phyloP scores from a whole-genome alignment of 2,797 vertebrate genomes.

The Lepilemur ruficaudatus region DNA sequence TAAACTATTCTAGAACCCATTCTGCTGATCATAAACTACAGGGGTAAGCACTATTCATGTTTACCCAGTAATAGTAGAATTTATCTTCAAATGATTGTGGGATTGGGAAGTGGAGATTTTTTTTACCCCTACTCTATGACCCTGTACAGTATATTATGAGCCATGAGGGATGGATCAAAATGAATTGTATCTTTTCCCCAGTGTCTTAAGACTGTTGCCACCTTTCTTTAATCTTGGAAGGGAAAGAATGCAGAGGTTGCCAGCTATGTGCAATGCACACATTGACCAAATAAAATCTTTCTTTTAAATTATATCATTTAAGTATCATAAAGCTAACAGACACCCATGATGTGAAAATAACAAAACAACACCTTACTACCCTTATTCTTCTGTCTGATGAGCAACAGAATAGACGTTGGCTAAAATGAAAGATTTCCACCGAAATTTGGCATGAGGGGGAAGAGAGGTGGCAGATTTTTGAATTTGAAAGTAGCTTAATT shows the following conservation, averaged over 20 bases:
- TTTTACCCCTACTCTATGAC: background rate
- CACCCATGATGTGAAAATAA: background rate
- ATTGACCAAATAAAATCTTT: background rate
- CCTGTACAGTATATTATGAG: background rate
- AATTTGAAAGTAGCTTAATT: background rate
- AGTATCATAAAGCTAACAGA: background rate
- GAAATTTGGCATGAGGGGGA: background rate
- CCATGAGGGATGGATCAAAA: background rate
- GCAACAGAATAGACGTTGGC: background rate
- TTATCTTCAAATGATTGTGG: slow-evolving; percentile 46
- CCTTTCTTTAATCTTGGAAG: slow-evolving; percentile 26
- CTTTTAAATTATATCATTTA: background rate
- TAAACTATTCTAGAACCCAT: slow-evolving; percentile 62
- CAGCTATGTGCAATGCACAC: background rate
- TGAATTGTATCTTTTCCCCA: background rate
- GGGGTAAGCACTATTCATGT: background rate
- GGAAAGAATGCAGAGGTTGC: background rate
- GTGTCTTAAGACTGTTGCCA: background rate
- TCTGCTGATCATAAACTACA: slow-evolving; percentile 18
- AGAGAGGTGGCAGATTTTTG: background rate
- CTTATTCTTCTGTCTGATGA: background rate
- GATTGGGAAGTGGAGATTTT: background rate
- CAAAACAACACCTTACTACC: background rate
- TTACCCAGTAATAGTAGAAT: slow-evolving; percentile 40
- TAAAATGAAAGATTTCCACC: background rate